Evolutionary conservation across 2,113 vertebrate genomes (phyloP).

Genomic region (Bombycilla garrulus): DNA sequence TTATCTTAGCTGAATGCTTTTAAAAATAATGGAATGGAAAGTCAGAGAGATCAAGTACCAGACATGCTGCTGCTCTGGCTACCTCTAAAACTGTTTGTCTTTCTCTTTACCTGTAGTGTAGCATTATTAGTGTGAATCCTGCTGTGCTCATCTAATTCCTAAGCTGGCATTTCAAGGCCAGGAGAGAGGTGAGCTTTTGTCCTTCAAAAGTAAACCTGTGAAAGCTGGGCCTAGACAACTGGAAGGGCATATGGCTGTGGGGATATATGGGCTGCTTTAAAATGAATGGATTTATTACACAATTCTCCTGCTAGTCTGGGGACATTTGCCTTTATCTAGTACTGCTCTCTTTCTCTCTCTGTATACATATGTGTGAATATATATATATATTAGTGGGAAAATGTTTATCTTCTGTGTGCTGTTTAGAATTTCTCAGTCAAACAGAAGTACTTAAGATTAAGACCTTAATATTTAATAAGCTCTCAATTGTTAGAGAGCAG

Average conservation of each 20-base stretch:
- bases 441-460: conserved; percentile 50
- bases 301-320: background rate
- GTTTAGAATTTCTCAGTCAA: conserved; percentile 36
- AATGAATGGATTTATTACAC: background rate
- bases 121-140: background rate
- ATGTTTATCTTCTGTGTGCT: background rate
- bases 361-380: rapidly evolving
- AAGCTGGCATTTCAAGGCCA: background rate
- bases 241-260: background rate
- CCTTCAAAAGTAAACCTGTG: background rate
- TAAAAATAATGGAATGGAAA: background rate
- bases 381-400: background rate
- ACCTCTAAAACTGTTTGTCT: background rate
- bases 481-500: conserved; percentile 21
- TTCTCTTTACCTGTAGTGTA: background rate
- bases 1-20: background rate
- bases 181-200: background rate
- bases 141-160: background rate
- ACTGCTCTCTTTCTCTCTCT: background rate
- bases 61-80: background rate
- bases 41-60: background rate
- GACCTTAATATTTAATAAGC: conserved; percentile 65
- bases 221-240: background rate
- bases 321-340: background rate
- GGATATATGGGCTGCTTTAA: background rate